These are phyloP conservation scores for Aphaenogaster floridana DNA, from an alignment of 1,140 invertebrate genomes.

Conservation along the genomic window DNA sequence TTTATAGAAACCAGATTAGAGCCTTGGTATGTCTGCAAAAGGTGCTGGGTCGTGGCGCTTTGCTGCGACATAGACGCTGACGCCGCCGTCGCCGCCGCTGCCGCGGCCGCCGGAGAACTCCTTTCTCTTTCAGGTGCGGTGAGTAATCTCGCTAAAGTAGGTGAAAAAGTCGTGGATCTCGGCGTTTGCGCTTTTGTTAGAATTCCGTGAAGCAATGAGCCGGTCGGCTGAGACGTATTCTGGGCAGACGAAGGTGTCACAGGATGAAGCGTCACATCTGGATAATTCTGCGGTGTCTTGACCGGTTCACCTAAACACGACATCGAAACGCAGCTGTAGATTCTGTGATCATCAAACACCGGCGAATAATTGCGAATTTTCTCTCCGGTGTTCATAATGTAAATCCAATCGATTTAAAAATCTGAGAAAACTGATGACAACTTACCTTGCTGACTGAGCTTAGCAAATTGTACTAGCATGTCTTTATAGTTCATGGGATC, in stretches of 20 bases:
- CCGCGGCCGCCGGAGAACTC: slow-evolving; percentile 72
- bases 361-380: neutral
- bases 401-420: neutral
- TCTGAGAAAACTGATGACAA: neutral
- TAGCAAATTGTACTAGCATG: slow-evolving; percentile 92
- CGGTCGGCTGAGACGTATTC: slow-evolving; percentile 86
- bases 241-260: slow-evolving; percentile 86
- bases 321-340: neutral
- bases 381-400: neutral
- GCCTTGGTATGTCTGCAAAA: slow-evolving; percentile 83
- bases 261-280: slow-evolving; percentile 92
- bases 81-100: slow-evolving; percentile 59
- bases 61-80: slow-evolving; percentile 77
- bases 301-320: slow-evolving; percentile 81
- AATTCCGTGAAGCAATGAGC: slow-evolving; percentile 92
- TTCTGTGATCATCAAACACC: neutral
- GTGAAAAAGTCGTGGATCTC: slow-evolving; percentile 90
- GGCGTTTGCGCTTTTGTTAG: slow-evolving; percentile 89
- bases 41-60: slow-evolving; percentile 80
- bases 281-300: slow-evolving; percentile 90
- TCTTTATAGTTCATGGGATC: slow-evolving; percentile 90
- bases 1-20: slow-evolving; percentile 87
- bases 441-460: slow-evolving; percentile 87
- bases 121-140: slow-evolving; percentile 89
- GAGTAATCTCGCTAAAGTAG: slow-evolving; percentile 92